These are phyloP conservation scores for Archips crataeganus DNA, from an alignment of 2,888 invertebrate species.

Conservation along the genomic window DNA sequence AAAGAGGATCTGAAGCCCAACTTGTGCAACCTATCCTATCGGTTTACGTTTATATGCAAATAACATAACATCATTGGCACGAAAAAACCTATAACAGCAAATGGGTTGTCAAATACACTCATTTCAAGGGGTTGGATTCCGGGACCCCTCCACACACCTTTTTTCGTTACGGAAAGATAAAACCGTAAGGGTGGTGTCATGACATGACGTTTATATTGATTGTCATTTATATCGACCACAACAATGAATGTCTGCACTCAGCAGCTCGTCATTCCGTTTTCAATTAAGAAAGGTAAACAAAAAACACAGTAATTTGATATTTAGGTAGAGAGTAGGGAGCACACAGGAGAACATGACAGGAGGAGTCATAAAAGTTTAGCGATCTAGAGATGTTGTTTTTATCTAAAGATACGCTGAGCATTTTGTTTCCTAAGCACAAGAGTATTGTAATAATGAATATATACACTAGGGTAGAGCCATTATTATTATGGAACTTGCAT, in stretches of 20 bases:
- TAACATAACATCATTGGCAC: slow-evolving; percentile 19
- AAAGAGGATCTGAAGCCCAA: neutral
- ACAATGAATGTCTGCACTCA: slow-evolving; percentile 10
- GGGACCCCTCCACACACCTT: slow-evolving; percentile 24
- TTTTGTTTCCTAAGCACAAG: neutral
- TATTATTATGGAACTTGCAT: neutral
- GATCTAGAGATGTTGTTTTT: neutral
- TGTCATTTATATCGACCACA: slow-evolving; percentile 15
- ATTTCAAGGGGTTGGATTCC: slow-evolving; percentile 5
- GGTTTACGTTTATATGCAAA: slow-evolving; percentile 30
- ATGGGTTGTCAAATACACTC: slow-evolving; percentile 32
- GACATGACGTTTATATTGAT: slow-evolving; percentile 28
- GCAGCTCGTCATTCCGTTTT: neutral
- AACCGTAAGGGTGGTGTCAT: slow-evolving; percentile 26
- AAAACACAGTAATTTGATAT: neutral
- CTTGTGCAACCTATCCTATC: slow-evolving; percentile 2
- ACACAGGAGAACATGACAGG: neutral
- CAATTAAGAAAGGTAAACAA: slow-evolving; percentile 2
- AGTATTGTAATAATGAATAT: neutral
- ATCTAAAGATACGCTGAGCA: neutral
- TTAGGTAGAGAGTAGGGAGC: neutral
- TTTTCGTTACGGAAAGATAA: slow-evolving; percentile 32
- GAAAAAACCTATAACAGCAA: slow-evolving; percentile 23
- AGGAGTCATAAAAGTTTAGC: neutral
- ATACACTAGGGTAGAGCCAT: neutral